Conservation (phyloP, 2,888 invertebrate species). For the Bhutanitis thaidina region DNA sequence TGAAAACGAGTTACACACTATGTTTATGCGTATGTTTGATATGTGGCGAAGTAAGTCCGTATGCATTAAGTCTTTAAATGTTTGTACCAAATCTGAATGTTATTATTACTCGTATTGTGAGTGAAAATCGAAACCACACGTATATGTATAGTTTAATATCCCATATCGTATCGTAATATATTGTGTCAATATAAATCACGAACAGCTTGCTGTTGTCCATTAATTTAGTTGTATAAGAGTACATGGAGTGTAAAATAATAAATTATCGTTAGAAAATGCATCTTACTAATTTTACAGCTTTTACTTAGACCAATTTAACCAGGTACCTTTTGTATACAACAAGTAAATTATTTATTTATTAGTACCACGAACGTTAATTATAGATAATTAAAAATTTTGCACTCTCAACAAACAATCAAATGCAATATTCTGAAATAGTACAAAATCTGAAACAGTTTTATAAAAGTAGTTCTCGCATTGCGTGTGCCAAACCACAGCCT, state of each 20-base stretch:
- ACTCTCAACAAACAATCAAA: constrained; percentile 11
- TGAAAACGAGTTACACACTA: not conserved
- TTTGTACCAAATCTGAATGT: constrained; percentile 8
- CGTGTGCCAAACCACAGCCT: constrained; percentile 67
- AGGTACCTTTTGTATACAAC: not conserved
- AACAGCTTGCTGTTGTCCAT: constrained; percentile 60
- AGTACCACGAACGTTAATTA: not conserved
- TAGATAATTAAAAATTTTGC: constrained; percentile 5
- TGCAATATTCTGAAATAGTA: constrained; percentile 47
- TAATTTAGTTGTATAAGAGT: constrained; percentile 18
- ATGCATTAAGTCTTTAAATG: not conserved
- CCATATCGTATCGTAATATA: constrained; percentile 6
- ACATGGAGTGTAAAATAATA: constrained; percentile 12
- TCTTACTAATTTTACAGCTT: not conserved
- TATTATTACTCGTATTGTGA: not conserved
- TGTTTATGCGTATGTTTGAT: not conserved
- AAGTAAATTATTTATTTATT: constrained; percentile 24
- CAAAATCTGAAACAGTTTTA: constrained; percentile 38
- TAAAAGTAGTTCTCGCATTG: constrained; percentile 39
- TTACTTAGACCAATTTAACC: no score
- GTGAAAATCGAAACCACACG: not conserved
- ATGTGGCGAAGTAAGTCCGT: no score
- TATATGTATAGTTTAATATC: constrained; percentile 4
- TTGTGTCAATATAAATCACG: constrained; percentile 4
- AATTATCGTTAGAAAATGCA: constrained; percentile 3